Percentiles rank a stretch among this genome's conserved stretches.
Evolutionary conservation across 2,888 invertebrate genomes (phyloP).

Genomic region (Eupeodes latifasciatus): DNA sequence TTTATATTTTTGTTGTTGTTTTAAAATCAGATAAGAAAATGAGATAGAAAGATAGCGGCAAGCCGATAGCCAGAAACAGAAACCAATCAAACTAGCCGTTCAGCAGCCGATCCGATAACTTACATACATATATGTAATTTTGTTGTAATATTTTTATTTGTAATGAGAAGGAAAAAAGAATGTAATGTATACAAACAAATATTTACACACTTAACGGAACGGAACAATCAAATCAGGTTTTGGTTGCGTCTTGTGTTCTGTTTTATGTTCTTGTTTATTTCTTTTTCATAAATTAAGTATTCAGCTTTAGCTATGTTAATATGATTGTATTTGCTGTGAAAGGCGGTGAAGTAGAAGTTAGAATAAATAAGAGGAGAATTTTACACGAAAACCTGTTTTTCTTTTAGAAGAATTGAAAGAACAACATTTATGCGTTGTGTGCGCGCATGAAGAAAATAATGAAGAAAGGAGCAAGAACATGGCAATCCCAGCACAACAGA

Average conservation of each 20-base stretch:
- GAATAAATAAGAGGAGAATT: not conserved
- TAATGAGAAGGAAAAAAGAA: too few relatives aligned
- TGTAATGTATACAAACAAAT: not conserved
- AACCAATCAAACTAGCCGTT: conserved; percentile 1
- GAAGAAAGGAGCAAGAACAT: not conserved
- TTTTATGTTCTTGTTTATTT: conserved; percentile 2
- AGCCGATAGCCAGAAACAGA: not conserved
- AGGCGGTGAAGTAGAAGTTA: not conserved
- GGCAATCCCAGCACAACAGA: not conserved
- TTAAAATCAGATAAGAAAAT: not conserved
- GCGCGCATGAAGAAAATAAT: not conserved
- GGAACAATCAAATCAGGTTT: conserved; percentile 15
- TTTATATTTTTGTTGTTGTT: not conserved
- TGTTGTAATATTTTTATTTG: not conserved
- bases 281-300: not conserved
- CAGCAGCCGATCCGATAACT: not conserved
- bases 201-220: conserved; percentile 16
- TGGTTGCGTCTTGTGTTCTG: not conserved
- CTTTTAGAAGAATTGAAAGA: conserved; percentile 14
- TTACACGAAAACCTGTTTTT: not conserved
- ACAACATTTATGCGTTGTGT: not conserved
- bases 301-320: not conserved
- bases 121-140: not conserved
- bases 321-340: not conserved
- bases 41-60: not conserved